phyloP scores from a whole-genome alignment of 2,888 invertebrate species.

The Poecilus cupreus region DNA sequence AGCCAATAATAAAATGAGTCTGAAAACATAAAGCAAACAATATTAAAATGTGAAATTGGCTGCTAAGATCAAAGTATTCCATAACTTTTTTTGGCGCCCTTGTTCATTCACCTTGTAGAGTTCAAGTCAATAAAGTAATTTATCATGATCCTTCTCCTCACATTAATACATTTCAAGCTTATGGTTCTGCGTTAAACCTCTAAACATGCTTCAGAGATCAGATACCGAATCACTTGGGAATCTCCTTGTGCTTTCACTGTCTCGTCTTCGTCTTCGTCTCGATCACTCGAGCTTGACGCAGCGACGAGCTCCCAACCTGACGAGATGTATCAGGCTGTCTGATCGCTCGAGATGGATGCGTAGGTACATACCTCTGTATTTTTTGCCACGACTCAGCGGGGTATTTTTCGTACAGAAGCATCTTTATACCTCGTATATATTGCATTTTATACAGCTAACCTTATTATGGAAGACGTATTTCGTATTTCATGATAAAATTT shows the following conservation, averaged over 20 bases:
- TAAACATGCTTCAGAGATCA: too few relatives aligned
- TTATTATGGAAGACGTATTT: constrained; percentile 13
- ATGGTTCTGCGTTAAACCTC: too few relatives aligned
- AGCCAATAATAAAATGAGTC: too few relatives aligned
- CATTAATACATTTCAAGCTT: too few relatives aligned
- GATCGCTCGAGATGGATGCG: background rate
- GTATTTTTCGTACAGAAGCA: background rate
- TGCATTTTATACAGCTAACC: constrained; percentile 9
- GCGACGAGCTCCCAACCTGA: too few relatives aligned
- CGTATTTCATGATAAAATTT: constrained; percentile 3
- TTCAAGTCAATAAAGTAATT: too few relatives aligned
- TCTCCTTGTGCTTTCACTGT: background rate
- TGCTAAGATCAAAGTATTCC: too few relatives aligned
- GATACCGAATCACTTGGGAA: too few relatives aligned
- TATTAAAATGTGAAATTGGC: too few relatives aligned
- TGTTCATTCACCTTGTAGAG: too few relatives aligned
- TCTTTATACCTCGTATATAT: constrained; percentile 5
- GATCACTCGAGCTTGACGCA: background rate
- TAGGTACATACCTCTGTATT: background rate
- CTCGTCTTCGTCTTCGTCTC: background rate
- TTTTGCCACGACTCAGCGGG: background rate
- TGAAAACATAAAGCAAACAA: too few relatives aligned
- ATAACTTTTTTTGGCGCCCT: too few relatives aligned
- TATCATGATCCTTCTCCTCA: background rate
- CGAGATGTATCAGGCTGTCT: background rate